A percentile compares a stretch with the other conserved stretches of the same genome.
phyloP scores from a whole-genome alignment of 2,888 invertebrate genomes.

The Synergus umbraculus region DNA sequence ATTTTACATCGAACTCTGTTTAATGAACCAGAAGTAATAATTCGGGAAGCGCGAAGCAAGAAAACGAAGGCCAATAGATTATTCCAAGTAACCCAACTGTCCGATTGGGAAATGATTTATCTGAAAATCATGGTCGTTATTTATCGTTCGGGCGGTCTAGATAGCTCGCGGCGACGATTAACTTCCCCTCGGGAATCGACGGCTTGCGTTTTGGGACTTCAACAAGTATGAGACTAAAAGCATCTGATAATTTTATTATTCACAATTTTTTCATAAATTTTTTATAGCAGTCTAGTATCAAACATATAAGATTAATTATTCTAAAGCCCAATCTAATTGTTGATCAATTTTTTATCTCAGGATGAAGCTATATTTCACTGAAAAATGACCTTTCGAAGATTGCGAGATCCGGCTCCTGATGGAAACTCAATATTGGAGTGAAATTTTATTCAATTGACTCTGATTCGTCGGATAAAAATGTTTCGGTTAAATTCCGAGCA shows the following conservation, averaged over 20 bases:
- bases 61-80: conserved; percentile 17
- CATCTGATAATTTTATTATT: neutral
- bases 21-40: conserved; percentile 1
- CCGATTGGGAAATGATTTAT: conserved; percentile 25
- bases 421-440: neutral
- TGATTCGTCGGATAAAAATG: neutral
- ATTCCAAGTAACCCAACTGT: conserved; percentile 20
- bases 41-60: neutral
- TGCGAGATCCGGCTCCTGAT: neutral
- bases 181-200: conserved; percentile 31
- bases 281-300: too few species aligned
- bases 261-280: neutral
- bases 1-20: neutral
- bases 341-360: too few species aligned
- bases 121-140: conserved; percentile 33
- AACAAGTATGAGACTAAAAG: neutral
- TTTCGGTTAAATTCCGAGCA: neutral
- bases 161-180: conserved; percentile 21
- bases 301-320: too few species aligned
- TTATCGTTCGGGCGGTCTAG: conserved; percentile 22
- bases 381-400: neutral
- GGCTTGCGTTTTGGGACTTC: neutral
- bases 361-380: neutral
- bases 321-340: too few species aligned
- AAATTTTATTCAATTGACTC: neutral